Conservation (phyloP, 2,888 invertebrate genomes). For the Drosophila multiciliata region DNA sequence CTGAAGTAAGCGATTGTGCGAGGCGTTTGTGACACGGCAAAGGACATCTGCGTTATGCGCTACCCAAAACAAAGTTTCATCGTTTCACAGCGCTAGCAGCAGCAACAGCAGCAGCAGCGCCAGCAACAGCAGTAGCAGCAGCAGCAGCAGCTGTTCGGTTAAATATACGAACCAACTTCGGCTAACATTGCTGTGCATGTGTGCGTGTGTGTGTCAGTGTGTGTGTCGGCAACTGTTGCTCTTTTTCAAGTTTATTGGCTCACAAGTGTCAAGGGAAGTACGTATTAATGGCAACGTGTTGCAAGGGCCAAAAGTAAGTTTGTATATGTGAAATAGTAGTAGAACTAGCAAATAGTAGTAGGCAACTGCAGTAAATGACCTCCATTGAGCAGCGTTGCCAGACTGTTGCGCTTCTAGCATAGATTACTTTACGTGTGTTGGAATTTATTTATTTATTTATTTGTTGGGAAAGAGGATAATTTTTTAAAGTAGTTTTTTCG, state of each 20-base stretch:
- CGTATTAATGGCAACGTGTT: conserved; percentile 80
- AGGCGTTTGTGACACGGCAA: conserved; percentile 68
- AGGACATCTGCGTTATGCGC: conserved; percentile 81
- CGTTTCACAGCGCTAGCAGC: conserved; percentile 16
- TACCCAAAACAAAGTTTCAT: conserved; percentile 31
- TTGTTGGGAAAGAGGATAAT: not conserved
- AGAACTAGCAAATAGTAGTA: conserved; percentile 51
- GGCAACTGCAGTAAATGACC: conserved; percentile 37
- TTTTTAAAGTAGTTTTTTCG: not conserved
- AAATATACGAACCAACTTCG: conserved; percentile 35
- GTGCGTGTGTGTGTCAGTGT: conserved; percentile 12
- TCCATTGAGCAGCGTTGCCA: conserved; percentile 45
- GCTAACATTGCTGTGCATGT: conserved; percentile 25
- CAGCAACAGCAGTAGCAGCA: conserved; percentile 12
- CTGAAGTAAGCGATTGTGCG: conserved; percentile 42
- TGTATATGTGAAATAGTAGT: conserved; percentile 55
- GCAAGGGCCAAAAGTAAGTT: conserved; percentile 49
- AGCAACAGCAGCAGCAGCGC: conserved; percentile 7
- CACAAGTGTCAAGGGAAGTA: conserved; percentile 78
- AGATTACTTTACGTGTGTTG: not conserved
- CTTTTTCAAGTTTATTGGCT: conserved; percentile 82
- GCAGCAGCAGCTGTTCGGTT: conserved; percentile 30
- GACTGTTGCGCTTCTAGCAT: conserved; percentile 8
- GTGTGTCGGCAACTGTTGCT: conserved; percentile 81
- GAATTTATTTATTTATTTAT: not conserved